Percentiles rank a stretch among this genome's conserved stretches.
Conservation (phyloP, 2,888 invertebrate genomes). For the Biston stratarius region DNA sequence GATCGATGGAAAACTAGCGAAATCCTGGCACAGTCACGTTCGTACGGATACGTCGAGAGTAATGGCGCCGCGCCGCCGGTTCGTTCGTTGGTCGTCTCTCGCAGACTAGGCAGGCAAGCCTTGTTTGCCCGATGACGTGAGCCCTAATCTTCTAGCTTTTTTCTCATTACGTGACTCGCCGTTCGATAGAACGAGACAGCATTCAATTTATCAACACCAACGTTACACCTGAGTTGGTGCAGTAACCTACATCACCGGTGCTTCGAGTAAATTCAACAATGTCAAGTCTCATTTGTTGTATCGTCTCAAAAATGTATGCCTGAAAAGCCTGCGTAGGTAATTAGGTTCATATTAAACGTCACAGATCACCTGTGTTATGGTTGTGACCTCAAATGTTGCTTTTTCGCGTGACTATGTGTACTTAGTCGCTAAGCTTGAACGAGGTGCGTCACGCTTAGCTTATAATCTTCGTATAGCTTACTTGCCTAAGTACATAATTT, state of each 20-base stretch:
- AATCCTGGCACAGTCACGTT: conserved; percentile 82
- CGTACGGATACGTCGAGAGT: conserved; percentile 80
- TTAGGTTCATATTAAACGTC: conserved; percentile 18
- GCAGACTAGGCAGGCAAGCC: conserved; percentile 81
- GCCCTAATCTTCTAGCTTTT: conserved; percentile 60
- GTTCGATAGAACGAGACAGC: conserved; percentile 57
- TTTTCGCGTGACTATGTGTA: conserved; percentile 44
- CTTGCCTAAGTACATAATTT: not conserved
- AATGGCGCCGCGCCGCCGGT: conserved; percentile 80
- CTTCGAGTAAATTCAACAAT: conserved; percentile 73
- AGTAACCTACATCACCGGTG: conserved; percentile 81
- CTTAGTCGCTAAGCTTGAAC: conserved; percentile 37
- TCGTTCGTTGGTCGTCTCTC: conserved; percentile 77
- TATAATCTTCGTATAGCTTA: not conserved
- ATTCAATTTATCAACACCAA: conserved; percentile 49
- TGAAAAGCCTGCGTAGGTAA: conserved; percentile 43
- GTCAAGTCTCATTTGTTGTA: conserved; percentile 72
- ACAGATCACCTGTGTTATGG: conserved; percentile 34
- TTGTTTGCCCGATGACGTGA: conserved; percentile 82
- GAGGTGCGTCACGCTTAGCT: conserved; percentile 43
- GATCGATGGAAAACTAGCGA: conserved; percentile 81
- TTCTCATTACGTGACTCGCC: conserved; percentile 43
- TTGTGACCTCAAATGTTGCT: conserved; percentile 42
- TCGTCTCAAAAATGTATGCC: conserved; percentile 67
- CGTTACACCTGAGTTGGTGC: conserved; percentile 72